Conservation (phyloP, 2,113 vertebrate genomes). For the Scomber scombrus region DNA sequence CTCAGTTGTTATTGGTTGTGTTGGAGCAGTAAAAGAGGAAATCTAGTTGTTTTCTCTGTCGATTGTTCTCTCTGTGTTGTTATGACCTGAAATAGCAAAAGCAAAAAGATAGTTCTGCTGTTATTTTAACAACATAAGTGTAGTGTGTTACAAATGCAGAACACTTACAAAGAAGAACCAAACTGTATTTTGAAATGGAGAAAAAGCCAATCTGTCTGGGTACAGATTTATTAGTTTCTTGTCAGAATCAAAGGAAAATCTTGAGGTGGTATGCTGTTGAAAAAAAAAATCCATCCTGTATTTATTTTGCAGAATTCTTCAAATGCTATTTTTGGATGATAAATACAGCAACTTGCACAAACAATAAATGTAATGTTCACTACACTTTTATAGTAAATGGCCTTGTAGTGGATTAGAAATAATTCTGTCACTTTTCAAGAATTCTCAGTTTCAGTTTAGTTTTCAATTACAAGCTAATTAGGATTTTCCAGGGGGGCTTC, state of each 20-base stretch:
- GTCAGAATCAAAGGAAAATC: neutral
- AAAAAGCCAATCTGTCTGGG: neutral
- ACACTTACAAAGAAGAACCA: neutral
- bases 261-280: neutral
- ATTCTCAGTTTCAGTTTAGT: conserved; percentile 4
- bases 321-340: neutral
- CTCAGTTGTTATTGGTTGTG: neutral
- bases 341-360: neutral
- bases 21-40: neutral
- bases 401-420: conserved; percentile 11
- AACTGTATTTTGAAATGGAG: neutral
- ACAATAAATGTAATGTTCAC: neutral
- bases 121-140: neutral
- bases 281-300: neutral
- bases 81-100: conserved; percentile 3
- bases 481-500: conserved; percentile 37
- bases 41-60: neutral
- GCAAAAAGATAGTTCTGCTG: neutral
- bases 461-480: conserved; percentile 55
- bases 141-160: neutral
- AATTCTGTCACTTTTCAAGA: neutral
- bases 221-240: conserved; percentile 3
- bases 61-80: neutral
- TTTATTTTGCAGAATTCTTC: conserved; percentile 10
- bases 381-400: conserved; percentile 2